phyloP scores from a whole-genome alignment of 2,888 invertebrate species.

The Archips crataeganus region DNA sequence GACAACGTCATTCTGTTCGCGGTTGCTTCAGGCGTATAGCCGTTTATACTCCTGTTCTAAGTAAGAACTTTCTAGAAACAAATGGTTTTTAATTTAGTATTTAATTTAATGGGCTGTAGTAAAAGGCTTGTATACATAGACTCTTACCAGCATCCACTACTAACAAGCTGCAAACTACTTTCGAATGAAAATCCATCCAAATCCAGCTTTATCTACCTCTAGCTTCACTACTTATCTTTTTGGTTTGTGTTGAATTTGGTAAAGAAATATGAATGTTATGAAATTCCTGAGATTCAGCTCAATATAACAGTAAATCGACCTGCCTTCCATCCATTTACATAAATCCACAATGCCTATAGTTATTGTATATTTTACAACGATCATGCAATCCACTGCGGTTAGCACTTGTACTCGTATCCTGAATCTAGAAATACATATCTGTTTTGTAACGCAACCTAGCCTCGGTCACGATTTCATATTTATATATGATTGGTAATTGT shows the following conservation, averaged over 20 bases:
- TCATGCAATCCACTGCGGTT: conserved; percentile 57
- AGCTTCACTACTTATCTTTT: background rate
- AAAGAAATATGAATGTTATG: background rate
- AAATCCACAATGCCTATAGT: conserved; percentile 18
- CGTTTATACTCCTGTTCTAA: conserved; percentile 10
- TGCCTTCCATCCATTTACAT: background rate
- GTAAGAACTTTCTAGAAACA: background rate
- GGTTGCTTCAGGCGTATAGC: conserved; percentile 1
- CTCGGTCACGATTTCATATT: conserved; percentile 66
- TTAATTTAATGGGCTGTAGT: background rate
- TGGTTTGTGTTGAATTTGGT: background rate
- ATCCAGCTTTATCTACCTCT: background rate
- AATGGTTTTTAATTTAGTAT: background rate
- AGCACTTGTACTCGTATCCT: conserved; percentile 57
- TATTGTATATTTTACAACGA: conserved; percentile 38
- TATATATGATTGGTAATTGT: conserved; percentile 57
- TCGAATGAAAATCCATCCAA: background rate
- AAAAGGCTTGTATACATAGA: background rate
- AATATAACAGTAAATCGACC: background rate
- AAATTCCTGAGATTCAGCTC: background rate
- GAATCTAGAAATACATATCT: conserved; percentile 70
- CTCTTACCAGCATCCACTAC: background rate
- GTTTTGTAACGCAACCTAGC: conserved; percentile 70
- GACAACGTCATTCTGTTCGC: conserved; percentile 31
- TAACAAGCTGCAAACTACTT: background rate